Percentiles rank a stretch among this genome's conserved stretches.
phyloP scores from a whole-genome alignment of 2,888 invertebrate species.

The Diplazon laetatorius region DNA sequence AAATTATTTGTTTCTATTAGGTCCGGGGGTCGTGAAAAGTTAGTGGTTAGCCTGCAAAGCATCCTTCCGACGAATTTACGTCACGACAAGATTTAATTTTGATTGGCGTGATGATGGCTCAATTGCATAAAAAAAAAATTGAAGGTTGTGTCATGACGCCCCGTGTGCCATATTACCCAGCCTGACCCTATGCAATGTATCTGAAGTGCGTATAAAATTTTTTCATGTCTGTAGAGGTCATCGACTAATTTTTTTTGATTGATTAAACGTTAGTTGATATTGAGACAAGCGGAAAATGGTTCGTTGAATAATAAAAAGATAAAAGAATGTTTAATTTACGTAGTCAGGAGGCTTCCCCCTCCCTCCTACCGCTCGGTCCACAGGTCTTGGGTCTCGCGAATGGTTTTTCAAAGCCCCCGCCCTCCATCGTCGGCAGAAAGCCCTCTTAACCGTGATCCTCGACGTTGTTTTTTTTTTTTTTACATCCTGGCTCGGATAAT shows the following conservation, averaged over 20 bases:
- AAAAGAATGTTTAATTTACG: slow-evolving; percentile 77
- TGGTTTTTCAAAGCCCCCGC: slow-evolving; percentile 43
- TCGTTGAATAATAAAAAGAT: slow-evolving; percentile 70
- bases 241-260: slow-evolving; percentile 78
- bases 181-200: too few species aligned
- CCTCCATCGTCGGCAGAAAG: slow-evolving; percentile 52
- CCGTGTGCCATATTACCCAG: too few species aligned
- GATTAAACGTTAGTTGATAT: slow-evolving; percentile 76
- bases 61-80: too few species aligned
- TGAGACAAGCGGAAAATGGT: slow-evolving; percentile 69
- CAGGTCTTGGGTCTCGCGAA: slow-evolving; percentile 40
- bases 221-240: slow-evolving; percentile 4
- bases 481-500: slow-evolving; percentile 75
- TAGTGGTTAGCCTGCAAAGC: too few species aligned
- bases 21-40: too few species aligned
- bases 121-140: too few species aligned
- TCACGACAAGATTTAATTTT: too few species aligned
- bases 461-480: too few species aligned
- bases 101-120: too few species aligned
- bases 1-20: too few species aligned
- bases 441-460: slow-evolving; percentile 72
- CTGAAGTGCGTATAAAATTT: too few species aligned
- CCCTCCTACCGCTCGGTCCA: slow-evolving; percentile 64
- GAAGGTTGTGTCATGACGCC: too few species aligned
- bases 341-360: slow-evolving; percentile 70